These are phyloP conservation scores for Caenorhabditis elegans DNA, from an alignment of 1,140 invertebrate genomes.

Conservation along the genomic window WBcel235 BX284605.5:8428501-8429000, in stretches of 20 bases:
- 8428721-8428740: neutral
- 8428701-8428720: neutral
- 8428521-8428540: no score
- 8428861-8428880: neutral
- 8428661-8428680: no score
- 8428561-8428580: conserved; percentile 63
- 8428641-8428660: no score
- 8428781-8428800: neutral
- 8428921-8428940: neutral
- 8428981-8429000: neutral
- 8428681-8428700: neutral
- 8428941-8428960: conserved; percentile 11
- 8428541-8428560: conserved; percentile 60
- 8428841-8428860: neutral
- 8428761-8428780: neutral
- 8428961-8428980: neutral
- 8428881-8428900: neutral
- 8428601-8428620: conserved; percentile 12
- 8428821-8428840: neutral
- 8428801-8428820: neutral
- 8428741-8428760: neutral
- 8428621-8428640: neutral
- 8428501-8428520: no score
- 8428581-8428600: conserved; percentile 54
- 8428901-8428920: neutral